Conservation (phyloP, 2,113 vertebrate genomes). For the Brevimyrus niger region DNA sequence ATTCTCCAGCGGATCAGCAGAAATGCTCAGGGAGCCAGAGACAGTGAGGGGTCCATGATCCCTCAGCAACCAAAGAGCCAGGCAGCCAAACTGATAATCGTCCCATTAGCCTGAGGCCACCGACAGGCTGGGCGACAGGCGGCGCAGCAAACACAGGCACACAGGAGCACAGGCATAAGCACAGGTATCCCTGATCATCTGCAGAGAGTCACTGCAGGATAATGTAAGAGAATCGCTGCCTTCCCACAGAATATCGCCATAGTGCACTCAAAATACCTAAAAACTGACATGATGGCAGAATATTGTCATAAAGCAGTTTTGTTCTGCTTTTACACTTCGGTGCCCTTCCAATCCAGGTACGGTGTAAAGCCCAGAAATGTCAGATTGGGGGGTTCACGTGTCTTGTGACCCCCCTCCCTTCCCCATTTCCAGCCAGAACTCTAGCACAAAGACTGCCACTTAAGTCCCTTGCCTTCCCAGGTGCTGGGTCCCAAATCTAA, state of each 20-base stretch:
- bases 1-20: constrained; percentile 22
- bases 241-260: background rate
- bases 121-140: background rate
- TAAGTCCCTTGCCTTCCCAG: constrained; percentile 26
- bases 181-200: background rate
- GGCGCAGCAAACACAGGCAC: background rate
- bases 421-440: background rate
- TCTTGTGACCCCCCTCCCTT: background rate
- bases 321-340: background rate
- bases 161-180: background rate
- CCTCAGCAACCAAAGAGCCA: background rate
- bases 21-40: constrained; percentile 2
- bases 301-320: background rate
- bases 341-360: background rate
- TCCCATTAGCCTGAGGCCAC: background rate
- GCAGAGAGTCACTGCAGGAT: background rate
- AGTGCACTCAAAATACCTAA: background rate
- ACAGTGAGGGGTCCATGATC: background rate
- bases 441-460: constrained; percentile 1
- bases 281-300: background rate
- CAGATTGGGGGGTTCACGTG: too few relatives aligned
- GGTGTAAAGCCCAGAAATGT: background rate
- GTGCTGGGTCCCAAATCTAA: constrained; percentile 33
- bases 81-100: background rate
- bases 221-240: background rate